Percentiles rank a stretch among this genome's conserved stretches.
Conservation (phyloP, 2,888 invertebrate species). For the Sphecodes monilicornis region DNA sequence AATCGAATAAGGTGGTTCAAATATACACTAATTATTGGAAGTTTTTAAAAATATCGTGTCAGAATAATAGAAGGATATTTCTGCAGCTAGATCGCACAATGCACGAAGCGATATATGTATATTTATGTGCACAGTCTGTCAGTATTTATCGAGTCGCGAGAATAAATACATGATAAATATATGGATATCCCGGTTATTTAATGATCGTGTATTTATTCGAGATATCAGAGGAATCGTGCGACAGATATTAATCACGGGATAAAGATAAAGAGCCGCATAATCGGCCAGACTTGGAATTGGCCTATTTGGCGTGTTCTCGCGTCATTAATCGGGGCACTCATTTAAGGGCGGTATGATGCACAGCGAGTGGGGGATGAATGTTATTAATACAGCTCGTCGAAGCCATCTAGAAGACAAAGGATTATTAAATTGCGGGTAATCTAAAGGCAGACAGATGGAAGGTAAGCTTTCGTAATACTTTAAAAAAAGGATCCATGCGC, state of each 20-base stretch:
- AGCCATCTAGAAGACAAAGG: conserved; percentile 35
- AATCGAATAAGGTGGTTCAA: background rate
- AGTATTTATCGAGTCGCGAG: conserved; percentile 1
- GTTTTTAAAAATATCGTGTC: background rate
- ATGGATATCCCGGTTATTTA: conserved; percentile 18
- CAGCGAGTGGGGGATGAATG: conserved; percentile 32
- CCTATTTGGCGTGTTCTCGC: conserved; percentile 22
- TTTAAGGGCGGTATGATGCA: conserved; percentile 33
- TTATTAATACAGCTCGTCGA: conserved; percentile 40
- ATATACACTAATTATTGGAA: background rate
- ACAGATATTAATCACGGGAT: conserved; percentile 30
- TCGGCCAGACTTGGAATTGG: conserved; percentile 36
- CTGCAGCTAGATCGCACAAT: background rate
- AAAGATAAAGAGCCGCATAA: conserved; percentile 40
- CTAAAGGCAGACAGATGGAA: conserved; percentile 43
- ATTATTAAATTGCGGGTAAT: conserved; percentile 54
- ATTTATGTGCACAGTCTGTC: background rate
- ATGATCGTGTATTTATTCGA: conserved; percentile 15
- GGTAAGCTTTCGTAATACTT: conserved; percentile 31
- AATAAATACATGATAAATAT: conserved; percentile 25
- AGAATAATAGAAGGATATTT: background rate
- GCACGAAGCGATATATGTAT: background rate
- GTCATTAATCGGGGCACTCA: conserved; percentile 11
- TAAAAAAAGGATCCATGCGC: background rate
- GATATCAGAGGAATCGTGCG: conserved; percentile 9